phyloP scores from a whole-genome alignment of 2,113 vertebrate species.

The Lampris incognitus region DNA sequence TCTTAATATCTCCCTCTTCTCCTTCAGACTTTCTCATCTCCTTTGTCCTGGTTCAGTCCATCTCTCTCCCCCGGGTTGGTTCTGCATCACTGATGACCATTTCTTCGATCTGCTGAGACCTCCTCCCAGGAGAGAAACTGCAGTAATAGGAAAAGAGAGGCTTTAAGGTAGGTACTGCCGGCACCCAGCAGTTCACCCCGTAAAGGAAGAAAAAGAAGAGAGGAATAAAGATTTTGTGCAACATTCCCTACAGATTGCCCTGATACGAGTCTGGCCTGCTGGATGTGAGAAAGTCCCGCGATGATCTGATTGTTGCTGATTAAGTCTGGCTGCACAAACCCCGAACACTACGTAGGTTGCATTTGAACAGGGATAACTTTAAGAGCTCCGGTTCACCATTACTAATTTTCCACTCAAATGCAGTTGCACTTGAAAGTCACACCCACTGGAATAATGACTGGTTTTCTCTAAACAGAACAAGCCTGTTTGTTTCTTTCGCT shows the following conservation, averaged over 20 bases:
- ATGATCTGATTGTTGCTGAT: background rate
- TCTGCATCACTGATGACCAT: constrained; percentile 64
- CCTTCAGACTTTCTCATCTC: background rate
- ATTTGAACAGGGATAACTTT: too few species aligned
- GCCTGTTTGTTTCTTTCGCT: too few species aligned
- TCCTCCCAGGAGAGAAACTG: constrained; percentile 63
- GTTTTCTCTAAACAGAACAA: too few species aligned
- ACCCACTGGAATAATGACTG: too few species aligned
- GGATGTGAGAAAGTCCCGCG: background rate
- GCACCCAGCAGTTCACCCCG: constrained; percentile 46
- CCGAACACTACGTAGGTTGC: background rate
- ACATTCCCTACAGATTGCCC: constrained; percentile 9
- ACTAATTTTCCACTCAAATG: too few species aligned
- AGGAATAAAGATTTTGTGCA: constrained; percentile 26
- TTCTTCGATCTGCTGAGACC: constrained; percentile 56
- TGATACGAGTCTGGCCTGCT: background rate
- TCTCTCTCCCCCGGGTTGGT: constrained; percentile 32
- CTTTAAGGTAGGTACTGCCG: constrained; percentile 35
- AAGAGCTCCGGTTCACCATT: too few species aligned
- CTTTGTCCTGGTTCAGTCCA: constrained; percentile 10
- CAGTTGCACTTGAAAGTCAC: too few species aligned
- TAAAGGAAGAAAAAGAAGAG: constrained; percentile 27
- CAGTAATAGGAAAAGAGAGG: constrained; percentile 66
- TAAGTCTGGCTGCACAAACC: constrained; percentile 11
- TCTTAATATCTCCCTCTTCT: constrained; percentile 12